Conservation (phyloP, 2,113 vertebrate genomes). For the Tapirus terrestris region DNA sequence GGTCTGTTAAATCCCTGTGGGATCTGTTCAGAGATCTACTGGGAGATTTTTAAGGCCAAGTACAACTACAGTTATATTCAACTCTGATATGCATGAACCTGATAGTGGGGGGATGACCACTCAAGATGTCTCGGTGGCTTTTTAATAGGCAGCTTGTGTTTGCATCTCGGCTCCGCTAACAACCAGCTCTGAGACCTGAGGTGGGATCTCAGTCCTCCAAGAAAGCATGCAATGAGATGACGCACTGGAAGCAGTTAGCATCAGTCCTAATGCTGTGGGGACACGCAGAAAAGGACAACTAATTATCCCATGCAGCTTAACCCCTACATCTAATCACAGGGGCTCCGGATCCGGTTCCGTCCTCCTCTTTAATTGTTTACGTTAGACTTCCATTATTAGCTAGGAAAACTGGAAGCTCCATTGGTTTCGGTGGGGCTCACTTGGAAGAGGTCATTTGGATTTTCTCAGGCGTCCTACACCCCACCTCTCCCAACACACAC, state of each 20-base stretch:
- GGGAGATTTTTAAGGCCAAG: not conserved
- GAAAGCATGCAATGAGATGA: not conserved
- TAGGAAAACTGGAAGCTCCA: not conserved
- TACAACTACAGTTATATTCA: not conserved
- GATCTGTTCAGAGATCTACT: not conserved
- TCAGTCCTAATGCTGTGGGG: not conserved
- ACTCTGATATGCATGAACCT: not conserved
- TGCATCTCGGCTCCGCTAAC: not conserved
- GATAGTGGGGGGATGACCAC: not conserved
- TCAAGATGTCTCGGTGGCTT: not conserved
- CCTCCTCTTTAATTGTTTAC: not conserved
- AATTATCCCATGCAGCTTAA: not conserved
- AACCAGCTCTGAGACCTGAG: not conserved
- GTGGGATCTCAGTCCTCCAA: not conserved
- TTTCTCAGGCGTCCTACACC: fast-evolving
- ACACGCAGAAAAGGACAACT: too few relatives aligned
- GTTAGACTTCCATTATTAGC: not conserved
- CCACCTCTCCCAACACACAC: too few relatives aligned
- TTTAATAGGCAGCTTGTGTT: not conserved
- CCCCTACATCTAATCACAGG: not conserved
- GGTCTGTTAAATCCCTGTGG: not conserved
- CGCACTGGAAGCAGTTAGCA: not conserved
- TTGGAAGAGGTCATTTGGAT: too few relatives aligned
- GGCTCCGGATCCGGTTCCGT: too few relatives aligned
- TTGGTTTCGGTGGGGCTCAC: not conserved